Evolutionary conservation across 1,140 invertebrate species (phyloP).

Genomic region (honey bee (Apis mellifera)): DNA sequence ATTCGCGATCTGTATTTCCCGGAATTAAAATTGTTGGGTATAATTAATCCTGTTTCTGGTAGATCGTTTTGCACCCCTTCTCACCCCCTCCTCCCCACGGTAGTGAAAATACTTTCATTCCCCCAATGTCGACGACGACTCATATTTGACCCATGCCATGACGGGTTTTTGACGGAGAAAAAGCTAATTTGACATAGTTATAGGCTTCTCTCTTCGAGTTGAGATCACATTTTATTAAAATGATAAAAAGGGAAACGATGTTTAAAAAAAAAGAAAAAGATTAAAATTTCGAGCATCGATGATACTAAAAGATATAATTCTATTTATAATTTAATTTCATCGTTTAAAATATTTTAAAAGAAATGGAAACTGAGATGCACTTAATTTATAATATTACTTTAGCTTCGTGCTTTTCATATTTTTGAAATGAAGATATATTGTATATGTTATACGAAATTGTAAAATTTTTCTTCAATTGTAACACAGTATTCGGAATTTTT

Average conservation of each 20-base stretch:
- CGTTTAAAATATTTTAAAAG: too few species aligned
- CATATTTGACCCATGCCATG: conserved; percentile 40
- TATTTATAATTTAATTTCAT: not conserved
- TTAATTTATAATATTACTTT: too few species aligned
- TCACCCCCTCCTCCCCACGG: too few species aligned
- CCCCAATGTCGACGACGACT: not conserved
- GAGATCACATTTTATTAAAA: conserved; percentile 36
- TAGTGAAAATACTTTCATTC: conserved; percentile 31
- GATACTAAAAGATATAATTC: not conserved
- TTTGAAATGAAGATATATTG: too few species aligned
- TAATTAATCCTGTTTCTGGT: conserved; percentile 40
- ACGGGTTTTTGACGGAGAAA: conserved; percentile 45
- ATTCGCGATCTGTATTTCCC: conserved; percentile 34
- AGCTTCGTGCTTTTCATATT: too few species aligned
- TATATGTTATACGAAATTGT: too few species aligned
- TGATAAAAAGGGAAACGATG: not conserved
- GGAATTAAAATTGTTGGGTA: conserved; percentile 34
- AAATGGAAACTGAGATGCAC: too few species aligned
- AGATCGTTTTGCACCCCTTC: conserved; percentile 26
- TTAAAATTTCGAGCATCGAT: not conserved
- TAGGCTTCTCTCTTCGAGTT: not conserved
- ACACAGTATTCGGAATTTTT: too few species aligned
- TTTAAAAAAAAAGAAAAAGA: not conserved
- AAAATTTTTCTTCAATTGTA: too few species aligned
- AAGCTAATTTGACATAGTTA: conserved; percentile 50